Evolutionary conservation across 2,888 invertebrate genomes (phyloP).

Genomic region (Callyntrura guangdongensis): DNA sequence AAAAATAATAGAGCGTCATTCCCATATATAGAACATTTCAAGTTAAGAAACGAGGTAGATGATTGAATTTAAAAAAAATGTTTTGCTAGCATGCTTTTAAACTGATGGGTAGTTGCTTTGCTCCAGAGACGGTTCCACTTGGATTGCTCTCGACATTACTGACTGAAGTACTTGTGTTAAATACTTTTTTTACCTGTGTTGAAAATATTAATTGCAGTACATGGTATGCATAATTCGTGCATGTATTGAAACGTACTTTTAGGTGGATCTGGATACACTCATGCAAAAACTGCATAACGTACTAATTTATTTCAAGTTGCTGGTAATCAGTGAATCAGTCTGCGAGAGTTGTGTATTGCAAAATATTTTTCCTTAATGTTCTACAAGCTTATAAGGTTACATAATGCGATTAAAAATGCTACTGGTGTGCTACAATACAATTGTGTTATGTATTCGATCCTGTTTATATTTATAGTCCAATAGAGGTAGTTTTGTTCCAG

Average conservation of each 20-base stretch:
- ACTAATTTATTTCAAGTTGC: neutral
- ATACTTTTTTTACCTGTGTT: neutral
- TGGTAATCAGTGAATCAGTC: slow-evolving; percentile 3
- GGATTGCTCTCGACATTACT: neutral
- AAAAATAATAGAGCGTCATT: neutral
- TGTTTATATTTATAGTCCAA: neutral
- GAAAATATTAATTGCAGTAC: slow-evolving; percentile 28
- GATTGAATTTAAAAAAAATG: slow-evolving; percentile 12
- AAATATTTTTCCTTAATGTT: slow-evolving; percentile 31
- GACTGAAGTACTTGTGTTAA: neutral
- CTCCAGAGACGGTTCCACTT: slow-evolving; percentile 37
- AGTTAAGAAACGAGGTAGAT: slow-evolving; percentile 5
- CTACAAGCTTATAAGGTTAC: neutral
- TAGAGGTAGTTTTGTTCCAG: neutral
- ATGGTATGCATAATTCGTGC: neutral
- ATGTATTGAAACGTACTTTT: neutral
- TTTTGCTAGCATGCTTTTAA: slow-evolving; percentile 5
- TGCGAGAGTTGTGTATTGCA: neutral
- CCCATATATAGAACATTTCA: neutral
- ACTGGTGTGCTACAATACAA: too few species aligned
- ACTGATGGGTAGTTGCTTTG: neutral
- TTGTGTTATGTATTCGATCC: slow-evolving; percentile 22
- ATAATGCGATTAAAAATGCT: slow-evolving; percentile 10
- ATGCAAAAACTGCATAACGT: neutral
- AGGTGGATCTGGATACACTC: too few species aligned